Percentiles rank a stretch among this genome's conserved stretches.
Evolutionary conservation across 1,140 invertebrate genomes (phyloP).

Genomic region (Callitettix versicolor): DNA sequence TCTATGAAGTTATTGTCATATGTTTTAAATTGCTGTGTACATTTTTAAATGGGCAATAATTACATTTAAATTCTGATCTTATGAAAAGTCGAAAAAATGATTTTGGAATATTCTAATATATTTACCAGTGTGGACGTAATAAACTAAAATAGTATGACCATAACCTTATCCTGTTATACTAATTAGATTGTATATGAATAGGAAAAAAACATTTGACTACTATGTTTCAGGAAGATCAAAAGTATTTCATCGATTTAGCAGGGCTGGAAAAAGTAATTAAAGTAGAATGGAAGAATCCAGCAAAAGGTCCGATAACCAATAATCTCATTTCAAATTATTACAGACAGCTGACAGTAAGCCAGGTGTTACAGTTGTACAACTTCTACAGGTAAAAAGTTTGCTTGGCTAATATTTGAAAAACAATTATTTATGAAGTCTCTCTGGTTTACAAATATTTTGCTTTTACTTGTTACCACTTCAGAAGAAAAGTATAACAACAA

Average conservation of each 20-base stretch:
- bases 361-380: constrained; percentile 64
- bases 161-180: too few relatives aligned
- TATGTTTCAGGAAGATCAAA: constrained; percentile 61
- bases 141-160: too few relatives aligned
- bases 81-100: too few relatives aligned
- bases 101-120: too few relatives aligned
- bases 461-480: background rate
- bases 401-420: background rate
- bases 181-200: too few relatives aligned
- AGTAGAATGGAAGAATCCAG: constrained; percentile 71
- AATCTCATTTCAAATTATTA: constrained; percentile 62
- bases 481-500: background rate
- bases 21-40: too few relatives aligned
- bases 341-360: constrained; percentile 57
- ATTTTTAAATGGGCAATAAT: too few relatives aligned
- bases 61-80: too few relatives aligned
- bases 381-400: constrained; percentile 55
- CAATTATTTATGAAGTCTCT: background rate
- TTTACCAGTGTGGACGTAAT: too few relatives aligned
- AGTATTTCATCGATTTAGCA: constrained; percentile 66
- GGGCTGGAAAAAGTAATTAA: constrained; percentile 62
- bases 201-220: too few relatives aligned
- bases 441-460: constrained; percentile 1
- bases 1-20: too few relatives aligned
- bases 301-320: constrained; percentile 54